Evolutionary conservation across 1,140 invertebrate genomes (phyloP).

Genomic region (Oryctes rhinoceros): DNA sequence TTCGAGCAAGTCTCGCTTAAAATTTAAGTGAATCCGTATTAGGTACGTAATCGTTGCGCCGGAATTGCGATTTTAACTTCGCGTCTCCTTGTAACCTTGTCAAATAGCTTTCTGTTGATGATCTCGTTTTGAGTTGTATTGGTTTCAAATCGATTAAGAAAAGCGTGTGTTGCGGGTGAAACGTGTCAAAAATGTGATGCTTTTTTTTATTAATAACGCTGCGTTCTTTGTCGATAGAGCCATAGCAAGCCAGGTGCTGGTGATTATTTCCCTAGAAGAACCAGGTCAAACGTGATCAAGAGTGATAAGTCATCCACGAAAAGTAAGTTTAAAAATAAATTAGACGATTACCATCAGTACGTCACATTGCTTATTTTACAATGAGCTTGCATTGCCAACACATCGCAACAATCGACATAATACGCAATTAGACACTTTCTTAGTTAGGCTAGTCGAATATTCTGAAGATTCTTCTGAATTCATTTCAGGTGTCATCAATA

Average conservation of each 20-base stretch:
- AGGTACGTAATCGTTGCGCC: not conserved
- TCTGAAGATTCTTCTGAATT: not conserved
- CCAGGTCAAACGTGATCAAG: not conserved
- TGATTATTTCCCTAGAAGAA: slow-evolving; percentile 1
- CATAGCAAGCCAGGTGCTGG: slow-evolving; percentile 14
- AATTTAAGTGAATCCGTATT: slow-evolving; percentile 17
- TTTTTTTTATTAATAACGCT: not conserved
- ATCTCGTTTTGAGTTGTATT: too few relatives aligned
- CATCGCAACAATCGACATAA: too few relatives aligned
- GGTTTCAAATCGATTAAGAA: not conserved
- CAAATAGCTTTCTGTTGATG: too few relatives aligned
- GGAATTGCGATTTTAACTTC: not conserved
- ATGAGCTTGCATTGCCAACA: not conserved
- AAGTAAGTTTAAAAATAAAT: not conserved
- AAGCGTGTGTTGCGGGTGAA: not conserved
- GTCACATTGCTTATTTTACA: too few relatives aligned
- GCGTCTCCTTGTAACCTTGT: not conserved
- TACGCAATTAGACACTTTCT: too few relatives aligned
- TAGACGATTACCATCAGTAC: too few relatives aligned
- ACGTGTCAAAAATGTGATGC: not conserved
- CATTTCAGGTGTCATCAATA: not conserved
- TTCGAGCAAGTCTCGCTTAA: slow-evolving; percentile 2
- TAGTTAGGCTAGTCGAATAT: not conserved
- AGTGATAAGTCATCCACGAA: slow-evolving; percentile 25
- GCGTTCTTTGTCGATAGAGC: slow-evolving; percentile 27